Percentiles rank a stretch among this genome's conserved stretches.
phyloP scores from a whole-genome alignment of 2,888 invertebrate species.

The Cheilosia impressa region DNA sequence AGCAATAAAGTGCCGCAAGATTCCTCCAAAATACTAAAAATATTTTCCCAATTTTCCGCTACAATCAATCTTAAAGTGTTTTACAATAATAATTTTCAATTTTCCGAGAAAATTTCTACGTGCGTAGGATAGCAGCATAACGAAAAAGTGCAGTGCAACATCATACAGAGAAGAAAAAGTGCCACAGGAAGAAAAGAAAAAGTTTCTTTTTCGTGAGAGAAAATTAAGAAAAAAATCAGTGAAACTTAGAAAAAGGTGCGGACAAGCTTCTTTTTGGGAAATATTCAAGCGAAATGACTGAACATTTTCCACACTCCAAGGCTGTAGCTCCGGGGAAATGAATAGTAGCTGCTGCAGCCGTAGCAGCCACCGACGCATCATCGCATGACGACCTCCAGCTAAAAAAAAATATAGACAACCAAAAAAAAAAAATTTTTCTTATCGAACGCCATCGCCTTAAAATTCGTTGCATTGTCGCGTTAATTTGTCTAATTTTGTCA shows the following conservation, averaged over 20 bases:
- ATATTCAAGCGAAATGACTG: constrained; percentile 58
- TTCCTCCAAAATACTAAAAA: constrained; percentile 38
- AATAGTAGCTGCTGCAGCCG: constrained; percentile 72
- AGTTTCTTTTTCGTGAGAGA: constrained; percentile 51
- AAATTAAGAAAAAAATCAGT: constrained; percentile 42
- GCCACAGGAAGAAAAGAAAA: constrained; percentile 46
- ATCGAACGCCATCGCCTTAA: constrained; percentile 58
- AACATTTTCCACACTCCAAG: constrained; percentile 25
- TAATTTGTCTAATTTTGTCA: constrained; percentile 35
- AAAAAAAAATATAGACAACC: constrained; percentile 40
- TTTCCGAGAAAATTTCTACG: constrained; percentile 21
- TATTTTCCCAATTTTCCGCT: constrained; percentile 29
- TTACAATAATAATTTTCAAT: constrained; percentile 14
- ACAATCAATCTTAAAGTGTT: constrained; percentile 33
- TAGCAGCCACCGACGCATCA: constrained; percentile 74
- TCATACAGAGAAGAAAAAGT: constrained; percentile 53
- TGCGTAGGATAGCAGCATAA: constrained; percentile 33
- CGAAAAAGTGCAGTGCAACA: constrained; percentile 62
- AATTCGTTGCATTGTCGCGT: constrained; percentile 42
- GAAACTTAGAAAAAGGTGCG: constrained; percentile 42
- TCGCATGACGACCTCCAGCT: constrained; percentile 69
- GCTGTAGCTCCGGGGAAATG: constrained; percentile 49
- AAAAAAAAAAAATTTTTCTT: constrained; percentile 34
- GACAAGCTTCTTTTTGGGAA: constrained; percentile 38
- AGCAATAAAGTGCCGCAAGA: constrained; percentile 73